Evolutionary conservation across 2,113 vertebrate genomes (phyloP), one percentile per base, ranked within the genome.

Genomic region (Salvelinus sp.): DNA sequence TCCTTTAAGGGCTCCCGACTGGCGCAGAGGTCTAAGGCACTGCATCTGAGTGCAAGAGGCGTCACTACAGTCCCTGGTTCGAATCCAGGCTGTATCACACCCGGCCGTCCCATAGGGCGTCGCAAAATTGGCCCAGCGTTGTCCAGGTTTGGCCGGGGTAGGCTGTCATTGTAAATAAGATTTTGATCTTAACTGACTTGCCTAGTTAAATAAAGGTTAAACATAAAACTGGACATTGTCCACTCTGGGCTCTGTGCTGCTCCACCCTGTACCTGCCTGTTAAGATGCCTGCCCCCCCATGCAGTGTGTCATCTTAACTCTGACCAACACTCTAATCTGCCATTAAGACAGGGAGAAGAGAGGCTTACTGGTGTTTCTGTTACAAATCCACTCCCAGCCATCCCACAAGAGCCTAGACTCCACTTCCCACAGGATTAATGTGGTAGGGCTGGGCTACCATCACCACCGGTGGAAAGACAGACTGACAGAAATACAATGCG

Each of bases 321-420:
- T 68, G 75, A 80, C 81, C 81, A 77, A 65, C 68, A 33, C 88
- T 84, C 79, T 91, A 90, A 92, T 91, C 91, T 91, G 87, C 86
- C 87, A 92, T 92, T 92, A 92, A 91, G 85, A 87, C 86, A 64
- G 81, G 82, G 78, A 76, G 76, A 75, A 82, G 86, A 81, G 78
- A 76, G 88, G 86, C 87, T 92, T 92, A 92, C 83, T 82, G 81
- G 85, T 91, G 88, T 92, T 90, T 91, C 89, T 86, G 85, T 92
- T 89, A 89, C 89, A 92, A 91, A 92, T 92, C 91, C 89, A 92
- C 91, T 91, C 79, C 85, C 81, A 83, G 85, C 85, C 89, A 14
- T 23, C 78, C 87, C 68, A 44, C 60, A 80, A 82, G 85, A 84
- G 82, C 85, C 69, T 84, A 78, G 71, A 81, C 82, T 64, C 85